phyloP scores from a whole-genome alignment of 2,113 vertebrate genomes.

The Urocolius indicus region DNA sequence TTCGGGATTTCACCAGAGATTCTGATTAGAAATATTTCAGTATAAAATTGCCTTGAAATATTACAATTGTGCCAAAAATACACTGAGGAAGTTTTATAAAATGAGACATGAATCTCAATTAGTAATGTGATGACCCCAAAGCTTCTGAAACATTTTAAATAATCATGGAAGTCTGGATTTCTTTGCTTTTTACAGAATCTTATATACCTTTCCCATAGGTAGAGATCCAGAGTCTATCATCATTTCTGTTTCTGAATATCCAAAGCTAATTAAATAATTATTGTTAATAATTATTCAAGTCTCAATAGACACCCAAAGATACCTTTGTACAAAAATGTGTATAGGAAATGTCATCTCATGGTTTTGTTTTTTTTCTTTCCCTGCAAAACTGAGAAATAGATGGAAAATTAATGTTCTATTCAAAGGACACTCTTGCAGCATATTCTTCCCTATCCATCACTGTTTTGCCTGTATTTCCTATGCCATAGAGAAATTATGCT shows the following conservation, averaged over 20 bases:
- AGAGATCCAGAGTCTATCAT: neutral
- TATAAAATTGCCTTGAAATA: conserved; percentile 32
- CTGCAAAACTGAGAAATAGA: neutral
- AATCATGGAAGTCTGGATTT: conserved; percentile 5
- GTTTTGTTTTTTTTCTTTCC: too few relatives aligned
- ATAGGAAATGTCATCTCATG: neutral
- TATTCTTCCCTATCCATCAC: neutral
- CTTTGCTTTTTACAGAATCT: conserved; percentile 1
- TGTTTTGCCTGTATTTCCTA: neutral
- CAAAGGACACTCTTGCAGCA: neutral
- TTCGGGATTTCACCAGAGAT: conserved; percentile 43
- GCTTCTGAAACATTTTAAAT: conserved; percentile 34
- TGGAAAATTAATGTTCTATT: neutral
- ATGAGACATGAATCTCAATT: neutral
- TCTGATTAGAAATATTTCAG: conserved; percentile 59
- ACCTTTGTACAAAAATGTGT: neutral
- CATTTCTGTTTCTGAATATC: conserved; percentile 34
- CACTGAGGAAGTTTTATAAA: conserved; percentile 11
- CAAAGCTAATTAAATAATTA: conserved; percentile 37
- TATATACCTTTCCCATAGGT: neutral
- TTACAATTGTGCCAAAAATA: neutral
- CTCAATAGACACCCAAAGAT: conserved; percentile 1
- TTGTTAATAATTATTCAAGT: conserved; percentile 41
- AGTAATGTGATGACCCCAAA: conserved; percentile 1
- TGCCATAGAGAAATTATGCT: neutral